A percentile compares a stretch with the other conserved stretches of the same genome.
phyloP scores from a whole-genome alignment of 1,140 invertebrate species.

The Bombus pascuorum region DNA sequence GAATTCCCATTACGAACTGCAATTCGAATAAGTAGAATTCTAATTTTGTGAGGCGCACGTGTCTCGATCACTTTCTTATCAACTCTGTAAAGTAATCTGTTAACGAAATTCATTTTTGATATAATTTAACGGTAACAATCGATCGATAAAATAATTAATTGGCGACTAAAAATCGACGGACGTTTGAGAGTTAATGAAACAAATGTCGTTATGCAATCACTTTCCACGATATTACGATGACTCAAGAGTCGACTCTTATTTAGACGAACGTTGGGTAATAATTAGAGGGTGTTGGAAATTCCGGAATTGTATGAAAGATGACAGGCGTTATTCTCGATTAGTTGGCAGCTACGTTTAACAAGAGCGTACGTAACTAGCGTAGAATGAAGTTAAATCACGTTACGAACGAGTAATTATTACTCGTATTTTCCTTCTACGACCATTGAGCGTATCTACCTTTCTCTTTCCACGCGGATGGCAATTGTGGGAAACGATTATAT shows the following conservation, averaged over 20 bases:
- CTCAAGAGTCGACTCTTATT: too few species aligned
- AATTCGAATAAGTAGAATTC: neutral
- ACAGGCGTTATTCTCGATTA: neutral
- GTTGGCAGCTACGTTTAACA: neutral
- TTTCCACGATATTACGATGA: constrained; percentile 1
- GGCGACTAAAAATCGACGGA: neutral
- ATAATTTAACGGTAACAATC: neutral
- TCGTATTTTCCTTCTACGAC: constrained; percentile 52
- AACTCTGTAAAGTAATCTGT: neutral
- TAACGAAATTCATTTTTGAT: neutral
- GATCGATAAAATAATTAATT: too few species aligned
- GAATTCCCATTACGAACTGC: neutral
- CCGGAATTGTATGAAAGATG: neutral
- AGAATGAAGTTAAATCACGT: constrained; percentile 38
- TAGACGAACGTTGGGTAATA: neutral
- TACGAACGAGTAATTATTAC: constrained; percentile 43
- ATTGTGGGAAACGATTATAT: constrained; percentile 46
- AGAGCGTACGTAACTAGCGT: constrained; percentile 12
- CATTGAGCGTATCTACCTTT: constrained; percentile 65
- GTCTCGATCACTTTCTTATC: neutral
- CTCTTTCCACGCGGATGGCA: constrained; percentile 44
- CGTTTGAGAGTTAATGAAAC: neutral
- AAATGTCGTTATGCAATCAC: constrained; percentile 15
- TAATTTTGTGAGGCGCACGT: neutral
- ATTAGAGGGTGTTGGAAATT: neutral